Evolutionary conservation across 2,888 invertebrate species (phyloP), one percentile per base, ranked within the genome.

Genomic region (Macrophya annulata): DNA sequence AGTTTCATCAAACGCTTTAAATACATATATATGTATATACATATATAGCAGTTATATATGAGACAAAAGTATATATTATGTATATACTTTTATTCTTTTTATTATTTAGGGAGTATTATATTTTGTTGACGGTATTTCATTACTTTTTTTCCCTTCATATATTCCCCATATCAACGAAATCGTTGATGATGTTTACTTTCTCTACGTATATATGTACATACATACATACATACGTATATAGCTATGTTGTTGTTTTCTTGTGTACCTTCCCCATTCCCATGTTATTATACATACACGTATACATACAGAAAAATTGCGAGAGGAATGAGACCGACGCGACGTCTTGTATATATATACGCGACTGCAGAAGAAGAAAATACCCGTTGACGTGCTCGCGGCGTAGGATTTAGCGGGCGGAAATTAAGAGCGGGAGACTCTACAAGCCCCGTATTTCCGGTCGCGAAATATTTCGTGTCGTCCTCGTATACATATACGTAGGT

Each of bases 401-500:
- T 10, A 68, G 43, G 59, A 81, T 43, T 59, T 31, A 15, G 43
- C 21, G 10, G 48, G 31, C 83, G 83, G 83, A 68, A 83, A 83
- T 83, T 83, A 83, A 62, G 21, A 45, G 48, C 48, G 31, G 65
- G 43, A 21, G 37, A 15, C 48, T 45, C 83, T 17, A 59, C 62
- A 25, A 71, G 83, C 37, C 68, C 71, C 55, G 40, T 68, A 83
- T 83, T 83, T 83, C 83, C 83, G 83, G 48, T 68, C n/a, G 68
- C 83, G 45, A 83, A 62, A 83, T 83, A 71, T 83, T 83, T 83
- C 68, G 83, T 81, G 83, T 83, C 83, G 45, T 83, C 65, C 21
- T 62, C 62, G 62, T 62, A 62, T 25, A 55, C 8, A 4, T 25
- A 55, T 55, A 8, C 10, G 51, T 51, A 51, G 5, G 51, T 51